Conservation (phyloP, 1,140 invertebrate species). For the Liolophura sinensis region DNA sequence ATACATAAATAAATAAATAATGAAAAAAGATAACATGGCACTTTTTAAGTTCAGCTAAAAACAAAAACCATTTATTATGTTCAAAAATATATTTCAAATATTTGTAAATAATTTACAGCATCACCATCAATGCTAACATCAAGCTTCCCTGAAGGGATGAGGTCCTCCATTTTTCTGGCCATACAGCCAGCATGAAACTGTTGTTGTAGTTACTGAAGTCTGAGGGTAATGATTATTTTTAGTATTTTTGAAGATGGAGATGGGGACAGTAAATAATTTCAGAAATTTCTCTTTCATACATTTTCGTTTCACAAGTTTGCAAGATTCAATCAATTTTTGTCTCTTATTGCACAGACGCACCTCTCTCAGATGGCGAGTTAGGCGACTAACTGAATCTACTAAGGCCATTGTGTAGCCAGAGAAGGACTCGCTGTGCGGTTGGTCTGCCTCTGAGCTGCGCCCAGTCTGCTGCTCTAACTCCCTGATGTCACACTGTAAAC, state of each 20-base stretch:
- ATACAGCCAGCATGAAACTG: too few relatives aligned
- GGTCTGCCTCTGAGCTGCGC: slow-evolving; percentile 29
- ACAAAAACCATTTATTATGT: too few relatives aligned
- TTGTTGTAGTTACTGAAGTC: too few relatives aligned
- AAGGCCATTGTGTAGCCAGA: slow-evolving; percentile 51
- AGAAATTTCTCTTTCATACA: background rate
- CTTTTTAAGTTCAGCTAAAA: too few relatives aligned
- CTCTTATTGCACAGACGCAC: slow-evolving; percentile 13
- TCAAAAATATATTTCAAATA: too few relatives aligned
- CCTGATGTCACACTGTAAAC: slow-evolving; percentile 44
- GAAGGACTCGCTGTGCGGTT: slow-evolving; percentile 39
- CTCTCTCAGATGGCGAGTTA: slow-evolving; percentile 49
- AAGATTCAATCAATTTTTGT: background rate
- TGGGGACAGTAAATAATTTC: background rate
- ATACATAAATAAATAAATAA: too few relatives aligned
- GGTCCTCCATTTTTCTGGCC: too few relatives aligned
- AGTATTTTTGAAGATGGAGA: background rate
- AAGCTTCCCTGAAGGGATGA: too few relatives aligned
- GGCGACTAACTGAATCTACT: slow-evolving; percentile 45
- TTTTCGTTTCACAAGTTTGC: too few relatives aligned
- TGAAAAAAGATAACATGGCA: too few relatives aligned
- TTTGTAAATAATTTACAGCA: too few relatives aligned
- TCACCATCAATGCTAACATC: too few relatives aligned
- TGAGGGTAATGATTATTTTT: background rate
- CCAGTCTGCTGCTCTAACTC: slow-evolving; percentile 48